These are phyloP conservation scores for Hippocampus kuda DNA, from an alignment of 2,797 vertebrate genomes.

Conservation along the genomic window DNA sequence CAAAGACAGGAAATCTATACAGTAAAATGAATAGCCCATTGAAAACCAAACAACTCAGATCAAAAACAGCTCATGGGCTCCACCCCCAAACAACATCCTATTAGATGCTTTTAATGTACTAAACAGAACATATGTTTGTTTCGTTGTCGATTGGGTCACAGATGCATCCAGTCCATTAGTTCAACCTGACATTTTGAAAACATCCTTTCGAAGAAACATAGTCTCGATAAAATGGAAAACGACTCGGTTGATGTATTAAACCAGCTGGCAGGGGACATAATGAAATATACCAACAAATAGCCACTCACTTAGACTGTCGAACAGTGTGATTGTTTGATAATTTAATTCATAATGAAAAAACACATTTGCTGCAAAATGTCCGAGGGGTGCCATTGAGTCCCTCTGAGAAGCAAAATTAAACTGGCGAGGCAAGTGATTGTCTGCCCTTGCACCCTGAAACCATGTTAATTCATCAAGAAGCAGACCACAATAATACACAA, in stretches of 20 bases:
- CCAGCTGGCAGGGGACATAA: slow-evolving; percentile 15
- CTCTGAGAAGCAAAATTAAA: slow-evolving; percentile 13
- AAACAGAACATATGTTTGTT: neutral
- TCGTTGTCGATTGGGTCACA: neutral
- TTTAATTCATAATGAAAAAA: slow-evolving; percentile 15
- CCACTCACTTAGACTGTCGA: slow-evolving; percentile 2
- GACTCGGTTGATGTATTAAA: slow-evolving; percentile 17
- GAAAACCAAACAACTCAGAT: no score
- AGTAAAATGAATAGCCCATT: no score
- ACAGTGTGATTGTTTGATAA: slow-evolving; percentile 12
- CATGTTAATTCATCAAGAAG: slow-evolving; percentile 3
- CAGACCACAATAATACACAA: slow-evolving; percentile 6
- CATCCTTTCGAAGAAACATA: slow-evolving; percentile 10
- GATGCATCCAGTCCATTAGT: neutral
- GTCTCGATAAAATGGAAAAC: slow-evolving; percentile 15
- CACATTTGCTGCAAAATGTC: slow-evolving; percentile 9
- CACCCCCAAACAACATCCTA: no score
- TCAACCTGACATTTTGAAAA: slow-evolving; percentile 13
- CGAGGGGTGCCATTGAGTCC: slow-evolving; percentile 1
- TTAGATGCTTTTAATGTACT: neutral
- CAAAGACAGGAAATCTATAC: neutral
- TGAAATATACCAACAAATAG: slow-evolving; percentile 11
- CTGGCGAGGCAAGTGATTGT: slow-evolving; percentile 3
- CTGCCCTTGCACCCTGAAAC: slow-evolving; percentile 4
- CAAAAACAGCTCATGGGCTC: no score